Conservation (phyloP, 2,888 invertebrate genomes). For the Liodrosophila aerea region DNA sequence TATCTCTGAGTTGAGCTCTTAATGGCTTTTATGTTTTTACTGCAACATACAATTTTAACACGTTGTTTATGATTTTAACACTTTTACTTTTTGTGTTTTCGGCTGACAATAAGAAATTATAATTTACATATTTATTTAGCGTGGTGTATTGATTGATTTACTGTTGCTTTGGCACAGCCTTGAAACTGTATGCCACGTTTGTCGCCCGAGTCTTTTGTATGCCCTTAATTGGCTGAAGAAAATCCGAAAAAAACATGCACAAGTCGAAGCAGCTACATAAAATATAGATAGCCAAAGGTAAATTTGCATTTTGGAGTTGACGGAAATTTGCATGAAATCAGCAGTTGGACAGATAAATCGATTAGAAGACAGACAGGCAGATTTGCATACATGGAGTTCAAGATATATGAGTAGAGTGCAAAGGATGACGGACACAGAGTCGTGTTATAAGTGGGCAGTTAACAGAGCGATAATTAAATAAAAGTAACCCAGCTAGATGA, state of each 20-base stretch:
- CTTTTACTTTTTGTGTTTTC: constrained; percentile 60
- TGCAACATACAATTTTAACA: constrained; percentile 44
- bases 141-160: constrained; percentile 65
- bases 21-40: constrained; percentile 30
- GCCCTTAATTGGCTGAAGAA: constrained; percentile 57
- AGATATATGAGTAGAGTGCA: constrained; percentile 28
- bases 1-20: constrained; percentile 25
- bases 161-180: constrained; percentile 22
- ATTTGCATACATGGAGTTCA: constrained; percentile 39
- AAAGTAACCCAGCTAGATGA: too few relatives aligned
- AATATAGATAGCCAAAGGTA: constrained; percentile 28
- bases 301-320: constrained; percentile 49
- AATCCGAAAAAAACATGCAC: constrained; percentile 46
- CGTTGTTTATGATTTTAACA: constrained; percentile 51
- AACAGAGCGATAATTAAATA: constrained; percentile 14
- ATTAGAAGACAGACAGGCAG: constrained; percentile 34
- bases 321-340: constrained; percentile 45
- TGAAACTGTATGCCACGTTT: constrained; percentile 41
- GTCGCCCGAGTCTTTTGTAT: constrained; percentile 62
- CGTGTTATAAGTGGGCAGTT: constrained; percentile 21
- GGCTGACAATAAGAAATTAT: constrained; percentile 53
- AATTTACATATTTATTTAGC: constrained; percentile 65
- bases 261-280: constrained; percentile 38
- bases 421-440: constrained; percentile 35
- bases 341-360: constrained; percentile 17